A percentile compares a stretch with the other conserved stretches of the same genome.
These are phyloP conservation scores for Hyperoplus immaculatus DNA, from an alignment of 2,797 vertebrate species.

Conservation along the genomic window DNA sequence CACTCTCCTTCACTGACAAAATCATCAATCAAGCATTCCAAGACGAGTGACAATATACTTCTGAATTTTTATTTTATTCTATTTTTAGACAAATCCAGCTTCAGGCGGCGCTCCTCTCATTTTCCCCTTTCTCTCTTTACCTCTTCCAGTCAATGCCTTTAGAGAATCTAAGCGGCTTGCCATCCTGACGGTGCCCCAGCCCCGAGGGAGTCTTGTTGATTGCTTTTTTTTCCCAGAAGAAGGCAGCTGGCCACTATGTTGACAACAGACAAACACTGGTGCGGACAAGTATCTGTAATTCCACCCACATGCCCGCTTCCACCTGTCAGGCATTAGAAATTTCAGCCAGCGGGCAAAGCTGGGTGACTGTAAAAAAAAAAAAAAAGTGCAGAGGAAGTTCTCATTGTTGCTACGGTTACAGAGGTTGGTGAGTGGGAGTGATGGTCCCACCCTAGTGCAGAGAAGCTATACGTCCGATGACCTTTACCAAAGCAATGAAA, in stretches of 20 bases:
- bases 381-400: conserved; percentile 7
- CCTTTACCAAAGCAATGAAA: conserved; percentile 19
- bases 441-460: conserved; percentile 4
- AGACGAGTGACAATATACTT: no score
- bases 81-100: conserved; percentile 5
- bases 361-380: not conserved
- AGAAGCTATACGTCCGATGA: conserved; percentile 10
- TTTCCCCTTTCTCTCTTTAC: not conserved
- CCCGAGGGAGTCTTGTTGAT: conserved; percentile 26
- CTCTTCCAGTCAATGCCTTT: not conserved
- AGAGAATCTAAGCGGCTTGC: conserved; percentile 4
- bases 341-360: conserved; percentile 6
- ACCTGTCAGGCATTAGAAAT: conserved; percentile 5
- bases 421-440: conserved; percentile 45
- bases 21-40: no score
- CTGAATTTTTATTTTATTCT: no score
- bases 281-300: conserved; percentile 40
- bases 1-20: no score
- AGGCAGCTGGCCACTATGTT: conserved; percentile 33
- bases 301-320: conserved; percentile 30
- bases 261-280: conserved; percentile 34
- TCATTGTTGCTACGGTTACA: conserved; percentile 35
- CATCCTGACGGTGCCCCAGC: not conserved
- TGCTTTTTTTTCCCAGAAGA: conserved; percentile 9
- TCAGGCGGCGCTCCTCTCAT: conserved; percentile 8